Evolutionary conservation across 2,888 invertebrate genomes (phyloP).

Genomic region (Erebia epiphron): DNA sequence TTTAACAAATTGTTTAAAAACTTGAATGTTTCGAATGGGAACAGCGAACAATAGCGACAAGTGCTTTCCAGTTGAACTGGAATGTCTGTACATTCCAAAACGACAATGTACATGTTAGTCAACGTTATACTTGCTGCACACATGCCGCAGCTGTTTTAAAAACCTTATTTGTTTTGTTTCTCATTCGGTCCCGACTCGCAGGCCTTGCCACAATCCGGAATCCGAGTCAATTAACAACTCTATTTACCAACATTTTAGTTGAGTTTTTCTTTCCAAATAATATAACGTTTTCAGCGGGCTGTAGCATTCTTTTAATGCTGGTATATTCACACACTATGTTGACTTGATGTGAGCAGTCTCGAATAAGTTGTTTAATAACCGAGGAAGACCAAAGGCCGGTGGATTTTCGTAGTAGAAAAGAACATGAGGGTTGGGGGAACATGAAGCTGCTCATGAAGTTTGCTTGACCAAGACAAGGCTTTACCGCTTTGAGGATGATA

Average conservation of each 20-base stretch:
- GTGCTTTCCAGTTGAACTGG: conserved; percentile 46
- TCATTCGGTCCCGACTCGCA: conserved; percentile 38
- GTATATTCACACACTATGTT: conserved; percentile 15
- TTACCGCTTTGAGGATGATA: too few relatives aligned
- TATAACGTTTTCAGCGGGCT: conserved; percentile 13
- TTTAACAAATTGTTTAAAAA: conserved; percentile 25
- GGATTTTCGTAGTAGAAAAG: too few relatives aligned
- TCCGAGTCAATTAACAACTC: conserved; percentile 37
- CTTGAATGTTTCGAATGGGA: conserved; percentile 39
- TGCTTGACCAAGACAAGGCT: too few relatives aligned
- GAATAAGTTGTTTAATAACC: too few relatives aligned
- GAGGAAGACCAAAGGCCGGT: too few relatives aligned
- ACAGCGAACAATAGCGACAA: conserved; percentile 45
- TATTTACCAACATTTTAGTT: conserved; percentile 33
- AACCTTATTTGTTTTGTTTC: conserved; percentile 52
- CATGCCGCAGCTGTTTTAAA: conserved; percentile 55
- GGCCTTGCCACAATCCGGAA: conserved; percentile 43
- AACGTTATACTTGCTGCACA: conserved; percentile 47
- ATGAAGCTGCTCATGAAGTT: too few relatives aligned
- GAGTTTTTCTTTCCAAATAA: conserved; percentile 9
- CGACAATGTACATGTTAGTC: conserved; percentile 52
- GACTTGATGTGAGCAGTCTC: too few relatives aligned
- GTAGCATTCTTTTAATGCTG: conserved; percentile 16
- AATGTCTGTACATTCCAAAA: conserved; percentile 51
- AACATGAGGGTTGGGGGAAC: too few relatives aligned